Evolutionary conservation across 2,797 vertebrate genomes (phyloP), one percentile per base, ranked within the genome.

Genomic region (Chrysocyon brachyurus): DNA sequence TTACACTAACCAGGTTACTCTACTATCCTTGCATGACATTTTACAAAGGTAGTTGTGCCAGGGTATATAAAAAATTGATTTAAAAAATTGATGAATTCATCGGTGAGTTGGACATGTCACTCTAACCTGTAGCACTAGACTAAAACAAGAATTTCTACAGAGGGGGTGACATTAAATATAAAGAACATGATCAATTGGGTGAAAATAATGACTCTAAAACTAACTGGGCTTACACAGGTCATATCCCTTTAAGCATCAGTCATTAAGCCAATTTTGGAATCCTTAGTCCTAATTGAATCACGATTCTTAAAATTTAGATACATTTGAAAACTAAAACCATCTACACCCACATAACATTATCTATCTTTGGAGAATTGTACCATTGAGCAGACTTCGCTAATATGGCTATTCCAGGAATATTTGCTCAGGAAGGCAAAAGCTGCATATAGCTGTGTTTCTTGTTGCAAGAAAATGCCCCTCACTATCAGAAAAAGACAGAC

Each of bases 251-350:
- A 94, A 87, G 1, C 26, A 8, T 86, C 10, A 73, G 9, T 52
- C 24, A 81, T 54, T 78, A 94, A 64, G 6, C 36, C 40, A 79
- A 12, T 78, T 82, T 85, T 72, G 33, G 26, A 90, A 78, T 33
- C 57, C 24, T 95, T 77, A 93, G 90, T 79, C 24, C 0, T 87
- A 87, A 87, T 8, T 66, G 28, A 94, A 91, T 87, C 28, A 61
- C 3, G 46, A 94, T 81, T 93, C 40, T 66, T 94, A 90, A 87
- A 73, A 57, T 54, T 61, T 72, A 28, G 16, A n/a, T 63, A 4
- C 19, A 28, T 88, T 85, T 94, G 24, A 81, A 31, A 91, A 73
- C 10, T 14, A 75, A 57, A 57, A 59, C 9, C 4, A 2, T 81
- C 4, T 57, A 64, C 2, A 81, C 5, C 19, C 33, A 63, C 6